Base-by-base conservation (phyloP, 2,888 invertebrate genomes). In the Epiblema foenella region DNA sequence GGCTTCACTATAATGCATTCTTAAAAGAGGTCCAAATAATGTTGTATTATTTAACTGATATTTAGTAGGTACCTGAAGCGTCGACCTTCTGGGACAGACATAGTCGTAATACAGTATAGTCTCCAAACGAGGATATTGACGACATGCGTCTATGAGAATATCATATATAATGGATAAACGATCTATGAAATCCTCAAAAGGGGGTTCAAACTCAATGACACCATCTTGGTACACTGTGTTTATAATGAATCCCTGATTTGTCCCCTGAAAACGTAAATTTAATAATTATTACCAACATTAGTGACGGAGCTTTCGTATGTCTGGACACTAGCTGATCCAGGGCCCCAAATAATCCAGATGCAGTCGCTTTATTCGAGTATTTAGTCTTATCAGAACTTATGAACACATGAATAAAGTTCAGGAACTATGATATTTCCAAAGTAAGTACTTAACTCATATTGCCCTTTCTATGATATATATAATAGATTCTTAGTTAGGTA, bases 71-170 rank as follows among this genome's bases (percentile, higher is more conserved):
- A 91, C 92, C 86, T 82, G 87, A 17, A 92, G 77, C 9, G 80
- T 85, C 29, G 69, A 29, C 69, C 79, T 80, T 15, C 81, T 74
- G 37, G 80, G 78, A 17, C 76, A 75, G 46, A 89, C 79, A 77
- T 85, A 95, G 85, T 97, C 96, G 76, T 96, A 94, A 85, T 96
- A 97, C 56, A 97, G 89, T 78, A 96, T 95, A 1, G 95, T 96
- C 88, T 99, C 98, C 54, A 98, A 93, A 67, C 97, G 94, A 0
- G 98, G 97, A 64, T 97, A 93, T 46, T 94, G 94, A 74, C 94
- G 93, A 33, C 97, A 95, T 0, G 97, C 95, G 72, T 96, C 94
- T 10, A 96, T 95, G 77, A 98, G 95, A n/a, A 94, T 94, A 76
- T 97, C 96, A 75, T 97, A 95, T 18, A 97, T 90, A 60, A 95